Percentiles rank a stretch among this genome's conserved stretches.
These are phyloP conservation scores for Eupelmus urozonus DNA, from an alignment of 2,888 invertebrate genomes.

Conservation along the genomic window DNA sequence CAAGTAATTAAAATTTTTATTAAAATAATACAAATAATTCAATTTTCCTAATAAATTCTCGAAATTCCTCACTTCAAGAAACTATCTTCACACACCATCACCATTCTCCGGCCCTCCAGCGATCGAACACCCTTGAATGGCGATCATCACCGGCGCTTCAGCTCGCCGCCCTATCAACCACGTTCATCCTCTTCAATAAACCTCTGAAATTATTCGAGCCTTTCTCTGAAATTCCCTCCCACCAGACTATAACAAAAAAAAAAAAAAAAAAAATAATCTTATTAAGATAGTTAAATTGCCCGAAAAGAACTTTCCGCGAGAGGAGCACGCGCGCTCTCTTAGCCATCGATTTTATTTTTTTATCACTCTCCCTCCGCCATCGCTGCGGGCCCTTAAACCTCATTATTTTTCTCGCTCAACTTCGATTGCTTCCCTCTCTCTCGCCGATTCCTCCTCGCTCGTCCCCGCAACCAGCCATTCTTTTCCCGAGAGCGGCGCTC, in stretches of 20 bases:
- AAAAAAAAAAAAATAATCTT: constrained; percentile 27
- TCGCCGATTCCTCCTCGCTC: constrained; percentile 41
- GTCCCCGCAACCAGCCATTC: constrained; percentile 36
- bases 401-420: constrained; percentile 50
- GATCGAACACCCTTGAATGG: too few relatives aligned
- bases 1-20: too few relatives aligned
- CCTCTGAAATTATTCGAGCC: neutral
- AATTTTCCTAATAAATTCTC: too few relatives aligned
- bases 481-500: constrained; percentile 3
- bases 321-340: neutral
- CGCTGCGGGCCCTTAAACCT: constrained; percentile 14
- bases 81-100: too few relatives aligned
- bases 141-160: too few relatives aligned
- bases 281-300: constrained; percentile 41
- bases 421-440: constrained; percentile 30
- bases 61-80: too few relatives aligned
- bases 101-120: too few relatives aligned
- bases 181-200: neutral
- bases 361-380: neutral
- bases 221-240: neutral
- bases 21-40: too few relatives aligned
- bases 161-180: too few relatives aligned
- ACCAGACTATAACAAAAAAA: too few relatives aligned
- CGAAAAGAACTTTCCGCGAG: neutral
- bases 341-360: constrained; percentile 25